These are phyloP conservation scores for Apostichopus leukothele DNA, from an alignment of 53 echinoderm and acorn worm species.

Conservation along the genomic window DNA sequence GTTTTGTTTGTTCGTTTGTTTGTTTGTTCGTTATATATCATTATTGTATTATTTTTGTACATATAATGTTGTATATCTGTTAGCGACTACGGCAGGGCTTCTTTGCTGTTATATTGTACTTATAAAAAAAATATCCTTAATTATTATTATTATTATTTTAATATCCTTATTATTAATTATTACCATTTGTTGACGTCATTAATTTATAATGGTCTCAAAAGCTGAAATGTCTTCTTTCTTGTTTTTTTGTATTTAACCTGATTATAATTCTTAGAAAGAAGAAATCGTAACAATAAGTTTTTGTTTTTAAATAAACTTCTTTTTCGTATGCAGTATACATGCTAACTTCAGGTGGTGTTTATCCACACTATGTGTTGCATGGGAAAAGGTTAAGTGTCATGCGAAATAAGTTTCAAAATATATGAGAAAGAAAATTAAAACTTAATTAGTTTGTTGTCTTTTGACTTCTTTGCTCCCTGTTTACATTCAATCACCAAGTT, in stretches of 20 bases:
- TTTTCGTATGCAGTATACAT: no score
- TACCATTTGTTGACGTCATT: neutral
- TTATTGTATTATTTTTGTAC: neutral
- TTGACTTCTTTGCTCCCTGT: no score
- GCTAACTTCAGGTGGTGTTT: no score
- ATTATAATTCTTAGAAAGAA: neutral
- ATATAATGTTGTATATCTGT: slow-evolving; percentile 38
- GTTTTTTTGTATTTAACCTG: neutral
- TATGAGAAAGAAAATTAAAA: neutral
- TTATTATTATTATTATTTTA: neutral
- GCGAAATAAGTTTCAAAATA: neutral
- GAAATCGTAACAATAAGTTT: neutral
- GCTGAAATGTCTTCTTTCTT: slow-evolving; percentile 22
- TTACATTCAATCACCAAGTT: no score
- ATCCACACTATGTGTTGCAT: no score
- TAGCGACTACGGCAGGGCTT: slow-evolving; percentile 37
- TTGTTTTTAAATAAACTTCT: no score
- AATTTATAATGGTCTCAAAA: slow-evolving; percentile 32
- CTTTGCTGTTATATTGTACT: slow-evolving; percentile 38
- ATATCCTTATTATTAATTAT: neutral
- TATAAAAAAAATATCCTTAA: slow-evolving; percentile 2
- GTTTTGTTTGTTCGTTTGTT: neutral
- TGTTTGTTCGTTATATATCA: neutral
- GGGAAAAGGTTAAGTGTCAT: no score
- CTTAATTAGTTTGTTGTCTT: no score